phyloP scores from a whole-genome alignment of 64 coral and sea anemone species.

The Montipora cactus region DNA sequence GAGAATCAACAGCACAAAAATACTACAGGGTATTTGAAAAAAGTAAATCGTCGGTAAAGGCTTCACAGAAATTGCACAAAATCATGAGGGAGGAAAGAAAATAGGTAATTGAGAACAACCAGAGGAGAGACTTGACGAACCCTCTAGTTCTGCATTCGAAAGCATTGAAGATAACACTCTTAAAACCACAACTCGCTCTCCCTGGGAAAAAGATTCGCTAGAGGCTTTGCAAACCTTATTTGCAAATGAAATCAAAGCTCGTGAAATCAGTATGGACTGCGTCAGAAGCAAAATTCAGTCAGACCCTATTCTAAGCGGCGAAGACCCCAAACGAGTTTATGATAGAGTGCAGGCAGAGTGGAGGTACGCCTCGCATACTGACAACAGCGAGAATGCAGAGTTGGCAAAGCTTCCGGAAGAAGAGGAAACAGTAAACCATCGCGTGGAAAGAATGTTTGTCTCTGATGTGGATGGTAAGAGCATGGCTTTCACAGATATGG shows the following conservation, averaged over 20 bases:
- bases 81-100: not conserved
- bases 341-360: not conserved
- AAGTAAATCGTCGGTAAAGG: not conserved
- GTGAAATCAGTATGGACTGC: not conserved
- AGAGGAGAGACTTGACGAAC: too few species aligned
- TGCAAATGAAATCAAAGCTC: not conserved
- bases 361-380: not conserved
- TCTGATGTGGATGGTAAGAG: too few species aligned
- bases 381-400: not conserved
- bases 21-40: constrained; percentile 15
- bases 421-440: not conserved
- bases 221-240: not conserved
- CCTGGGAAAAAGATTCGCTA: not conserved
- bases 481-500: too few species aligned
- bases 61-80: not conserved
- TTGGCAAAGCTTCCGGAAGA: not conserved
- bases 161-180: too few species aligned
- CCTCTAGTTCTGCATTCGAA: too few species aligned
- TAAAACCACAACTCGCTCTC: too few species aligned
- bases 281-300: not conserved
- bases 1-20: constrained; percentile 11
- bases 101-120: too few species aligned
- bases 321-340: not conserved
- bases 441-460: too few species aligned
- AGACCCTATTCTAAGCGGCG: not conserved